These are phyloP conservation scores for Euleptes europaea DNA, from an alignment of 2,113 vertebrate species.

Conservation along the genomic window DNA sequence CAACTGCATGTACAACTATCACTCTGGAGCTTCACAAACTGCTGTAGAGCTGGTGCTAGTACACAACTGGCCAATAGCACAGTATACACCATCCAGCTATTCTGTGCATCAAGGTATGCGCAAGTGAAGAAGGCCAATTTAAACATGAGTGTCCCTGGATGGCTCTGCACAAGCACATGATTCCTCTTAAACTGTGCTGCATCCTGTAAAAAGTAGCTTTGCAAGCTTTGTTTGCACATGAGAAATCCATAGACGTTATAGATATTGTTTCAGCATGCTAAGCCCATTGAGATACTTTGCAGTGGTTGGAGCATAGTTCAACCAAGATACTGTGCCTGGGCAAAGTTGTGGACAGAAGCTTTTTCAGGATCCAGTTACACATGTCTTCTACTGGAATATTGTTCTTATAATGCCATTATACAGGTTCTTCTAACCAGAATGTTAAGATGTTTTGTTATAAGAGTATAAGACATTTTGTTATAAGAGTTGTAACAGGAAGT, in stretches of 20 bases:
- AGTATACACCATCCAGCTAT: neutral
- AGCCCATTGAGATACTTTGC: too few species aligned
- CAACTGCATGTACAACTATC: neutral
- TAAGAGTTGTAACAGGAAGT: neutral
- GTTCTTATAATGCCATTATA: neutral
- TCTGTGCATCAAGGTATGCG: neutral
- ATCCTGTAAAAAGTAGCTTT: too few species aligned
- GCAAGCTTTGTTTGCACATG: too few species aligned
- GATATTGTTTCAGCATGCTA: too few species aligned
- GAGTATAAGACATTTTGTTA: neutral
- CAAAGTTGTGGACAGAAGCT: too few species aligned
- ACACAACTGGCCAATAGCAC: neutral
- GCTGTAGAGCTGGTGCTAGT: neutral
- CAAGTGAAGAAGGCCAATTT: neutral
- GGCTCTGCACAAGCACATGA: too few species aligned
- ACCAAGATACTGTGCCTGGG: too few species aligned
- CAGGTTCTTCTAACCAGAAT: neutral
- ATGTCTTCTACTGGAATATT: neutral
- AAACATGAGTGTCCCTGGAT: too few species aligned
- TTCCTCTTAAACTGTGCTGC: too few species aligned
- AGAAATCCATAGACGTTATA: too few species aligned
- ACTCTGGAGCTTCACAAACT: neutral
- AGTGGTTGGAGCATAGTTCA: too few species aligned
- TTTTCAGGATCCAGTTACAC: neutral
- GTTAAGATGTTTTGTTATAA: fast-evolving